Conservation (phyloP, 2,888 invertebrate species). For the Drosophila paramelanica region DNA sequence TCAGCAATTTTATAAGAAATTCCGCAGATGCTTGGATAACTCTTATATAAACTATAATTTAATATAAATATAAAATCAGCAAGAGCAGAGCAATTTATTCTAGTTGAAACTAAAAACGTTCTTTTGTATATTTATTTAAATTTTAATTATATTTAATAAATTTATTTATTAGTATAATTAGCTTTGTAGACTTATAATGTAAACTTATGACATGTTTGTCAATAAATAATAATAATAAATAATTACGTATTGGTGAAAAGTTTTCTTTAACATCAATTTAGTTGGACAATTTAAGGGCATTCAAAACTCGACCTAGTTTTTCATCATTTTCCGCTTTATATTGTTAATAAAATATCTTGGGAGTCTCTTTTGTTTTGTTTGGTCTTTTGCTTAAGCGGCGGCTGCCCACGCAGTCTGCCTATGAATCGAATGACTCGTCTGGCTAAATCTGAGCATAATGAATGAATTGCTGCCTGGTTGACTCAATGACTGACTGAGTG, state of each 20-base stretch:
- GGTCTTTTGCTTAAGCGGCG: slow-evolving; percentile 71
- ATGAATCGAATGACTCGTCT: slow-evolving; percentile 78
- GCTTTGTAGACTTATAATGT: too few species aligned
- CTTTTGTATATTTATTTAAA: too few species aligned
- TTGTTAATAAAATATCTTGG: slow-evolving; percentile 48
- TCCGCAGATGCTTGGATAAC: too few species aligned
- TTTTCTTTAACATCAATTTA: background rate
- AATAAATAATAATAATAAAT: background rate
- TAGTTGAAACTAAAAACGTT: too few species aligned
- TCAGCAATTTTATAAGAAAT: too few species aligned
- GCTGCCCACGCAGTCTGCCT: slow-evolving; percentile 76
- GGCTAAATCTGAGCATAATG: slow-evolving; percentile 71
- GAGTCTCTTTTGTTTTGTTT: slow-evolving; percentile 72
- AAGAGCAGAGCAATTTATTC: too few species aligned
- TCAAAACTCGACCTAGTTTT: background rate
- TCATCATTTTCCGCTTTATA: slow-evolving; percentile 3
- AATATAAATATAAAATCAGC: too few species aligned
- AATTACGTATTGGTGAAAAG: too few species aligned
- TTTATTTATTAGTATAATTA: too few species aligned
- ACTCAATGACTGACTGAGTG: slow-evolving; percentile 10
- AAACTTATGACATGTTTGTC: background rate
- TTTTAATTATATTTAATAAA: too few species aligned
- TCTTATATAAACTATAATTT: too few species aligned
- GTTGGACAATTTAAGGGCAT: slow-evolving; percentile 14
- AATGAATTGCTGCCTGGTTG: slow-evolving; percentile 66